Base-by-base conservation (phyloP, 2,888 invertebrate genomes). In the Thereva unica region DNA sequence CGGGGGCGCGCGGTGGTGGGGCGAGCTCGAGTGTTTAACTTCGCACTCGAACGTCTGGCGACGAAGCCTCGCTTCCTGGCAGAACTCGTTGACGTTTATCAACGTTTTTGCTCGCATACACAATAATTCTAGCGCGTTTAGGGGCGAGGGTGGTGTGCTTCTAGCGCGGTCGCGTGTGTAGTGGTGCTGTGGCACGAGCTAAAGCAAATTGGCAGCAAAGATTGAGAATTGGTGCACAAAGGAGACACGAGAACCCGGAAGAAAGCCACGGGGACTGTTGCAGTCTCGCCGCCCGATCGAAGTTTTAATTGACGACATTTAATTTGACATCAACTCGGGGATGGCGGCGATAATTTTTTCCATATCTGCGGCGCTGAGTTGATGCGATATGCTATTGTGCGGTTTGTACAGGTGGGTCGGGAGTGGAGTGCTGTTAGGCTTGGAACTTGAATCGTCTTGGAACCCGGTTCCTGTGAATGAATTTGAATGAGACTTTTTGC, bases 231-330 rank as follows among this genome's bases (percentile, higher is more conserved):
- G 5, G 47, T 47, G 47, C 5, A 10, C 10, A 12, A 12, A 47
- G 5, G 47, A 47, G 12, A 2, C 9, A 47, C 12, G 47, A 47
- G 23, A 47, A 47, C 47, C 47, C 47, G 47, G 47, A 47, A 47
- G 47, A 47, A 47, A n/a, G 47, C 23, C 23, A 23, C 23, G 23
- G 12, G 6, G 9, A 12, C 12, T 47, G 5, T 10, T 47, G 47
- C 47, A 47, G 12, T 12, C 10, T 5, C 47, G 10, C n/a, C 42
- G n/a, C 8, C n/a, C 42, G n/a, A n/a, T 47, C 12, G 10, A 47
- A n/a, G n/a, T 47, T 47, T 47, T 47, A 10, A 47, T 9, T 47
- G 23, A 23, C 10, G 47, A 47, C 12, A 12, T 6, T 5, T 47
- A 12, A 47, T 10, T 6, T 10, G 9, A 6, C 12, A 10, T 47